Evolutionary conservation across 2,888 invertebrate genomes (phyloP), one percentile per base, ranked within the genome.

Genomic region (Apamea sordens): DNA sequence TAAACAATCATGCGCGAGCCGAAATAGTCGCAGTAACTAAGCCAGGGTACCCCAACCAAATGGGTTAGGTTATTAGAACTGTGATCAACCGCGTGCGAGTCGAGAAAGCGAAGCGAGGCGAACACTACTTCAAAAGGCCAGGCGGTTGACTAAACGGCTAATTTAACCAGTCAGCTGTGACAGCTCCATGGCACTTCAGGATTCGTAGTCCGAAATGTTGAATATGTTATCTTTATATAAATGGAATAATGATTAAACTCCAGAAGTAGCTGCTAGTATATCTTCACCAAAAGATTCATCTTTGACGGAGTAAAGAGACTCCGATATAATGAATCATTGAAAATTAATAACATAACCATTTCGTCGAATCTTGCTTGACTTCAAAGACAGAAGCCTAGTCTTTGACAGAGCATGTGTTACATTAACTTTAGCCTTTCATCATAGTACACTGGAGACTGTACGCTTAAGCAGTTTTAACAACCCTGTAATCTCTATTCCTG

Each of bases 361-460:
- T 68, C 2, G 15, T n/a, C 28, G 44, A 70, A 73, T 47, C 8
- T 50, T 81, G 36, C n/a, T 84, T 72, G 24, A 61, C 59, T 65
- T 75, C 64, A 75, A 83, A 75, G 65, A 41, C 59, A n/a, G 2
- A 47, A 18, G 5, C 24, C 15, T 7, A 32, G 21, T 11, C 32
- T 32, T 59, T 32, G 28, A 15, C 28, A 21, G 18, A 68, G 2
- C 11, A 44, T 65, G 18, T 50, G 13, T 32, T 56, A 64, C n/a
- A 53, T 63, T 32, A 71, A 24, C 32, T 47, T 15, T 1, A 64
- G 36, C 36, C 11, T 63, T 59, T 74, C 53, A 70, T 65, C 32
- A 59, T 3, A 44, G 13, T 6, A 56, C 13, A 64, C 77, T 32
- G 7, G 47, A 70, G 21, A 36, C 24, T 7, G 28, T 36, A 44